Evolutionary conservation across 2,888 invertebrate genomes (phyloP).

Genomic region (Embidobia sp.): DNA sequence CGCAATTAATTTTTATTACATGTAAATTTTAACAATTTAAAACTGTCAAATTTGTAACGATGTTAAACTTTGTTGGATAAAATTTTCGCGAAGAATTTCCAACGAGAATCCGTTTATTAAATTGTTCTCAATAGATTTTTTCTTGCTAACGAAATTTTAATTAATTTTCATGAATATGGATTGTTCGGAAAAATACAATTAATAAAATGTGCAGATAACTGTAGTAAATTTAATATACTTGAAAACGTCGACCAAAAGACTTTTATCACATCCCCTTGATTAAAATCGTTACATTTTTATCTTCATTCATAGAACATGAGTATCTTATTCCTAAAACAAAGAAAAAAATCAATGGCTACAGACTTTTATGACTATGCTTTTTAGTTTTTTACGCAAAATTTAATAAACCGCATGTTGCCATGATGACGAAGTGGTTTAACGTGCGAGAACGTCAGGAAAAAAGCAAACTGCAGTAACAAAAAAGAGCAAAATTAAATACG

Average conservation of each 20-base stretch:
- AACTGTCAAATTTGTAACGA: too few species aligned
- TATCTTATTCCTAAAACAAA: slow-evolving; percentile 9
- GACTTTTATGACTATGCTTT: slow-evolving; percentile 13
- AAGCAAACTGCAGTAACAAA: slow-evolving; percentile 9
- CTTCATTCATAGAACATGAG: slow-evolving; percentile 12
- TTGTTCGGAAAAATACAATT: not conserved
- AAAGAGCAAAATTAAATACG: not conserved
- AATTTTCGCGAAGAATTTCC: not conserved
- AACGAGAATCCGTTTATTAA: slow-evolving; percentile 4
- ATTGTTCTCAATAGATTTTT: too few species aligned
- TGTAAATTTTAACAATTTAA: too few species aligned
- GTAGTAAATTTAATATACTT: too few species aligned
- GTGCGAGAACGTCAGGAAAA: slow-evolving; percentile 4
- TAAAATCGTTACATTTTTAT: not conserved
- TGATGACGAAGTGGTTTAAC: slow-evolving; percentile 24
- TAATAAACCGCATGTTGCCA: slow-evolving; percentile 31
- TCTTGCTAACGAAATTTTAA: slow-evolving; percentile 21
- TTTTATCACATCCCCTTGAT: too few species aligned
- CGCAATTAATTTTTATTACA: too few species aligned
- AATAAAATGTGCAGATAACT: not conserved
- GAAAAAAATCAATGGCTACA: slow-evolving; percentile 12
- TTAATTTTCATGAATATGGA: slow-evolving; percentile 16
- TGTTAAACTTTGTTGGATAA: too few species aligned
- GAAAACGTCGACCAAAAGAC: too few species aligned
- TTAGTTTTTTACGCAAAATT: slow-evolving; percentile 21